Base-by-base conservation (phyloP, 2,797 vertebrate species). In the Pangasius sanitwongsei region DNA sequence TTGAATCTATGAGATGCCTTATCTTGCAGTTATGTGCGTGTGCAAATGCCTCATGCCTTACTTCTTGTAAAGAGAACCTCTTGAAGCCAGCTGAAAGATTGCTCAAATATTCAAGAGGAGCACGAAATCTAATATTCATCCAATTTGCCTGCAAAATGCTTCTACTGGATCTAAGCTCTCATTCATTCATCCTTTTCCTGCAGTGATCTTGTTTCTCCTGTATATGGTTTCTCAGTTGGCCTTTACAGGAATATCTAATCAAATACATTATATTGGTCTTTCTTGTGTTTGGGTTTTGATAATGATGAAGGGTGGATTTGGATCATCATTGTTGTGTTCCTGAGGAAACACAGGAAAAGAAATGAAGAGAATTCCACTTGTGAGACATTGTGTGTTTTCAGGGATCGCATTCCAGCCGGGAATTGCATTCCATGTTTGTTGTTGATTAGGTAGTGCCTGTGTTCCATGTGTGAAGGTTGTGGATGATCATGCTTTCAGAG, bases 41-140 rank as follows among this genome's bases (percentile, higher is more conserved):
- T 86, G 70, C 83, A 65, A 75, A 74, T 74, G 91, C 88, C 90
- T 67, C 67, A 44, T 87, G 88, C 85, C 78, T 92, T 86, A 93
- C 83, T 80, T 93, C 88, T 92, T 25, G 3, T 91, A 89, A 88
- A 91, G 65, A 86, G 78, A 89, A 90, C 74, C 92, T 91, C 91
- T 92, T 65, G 41, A 86, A 91, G 86, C 91, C 89, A 61, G 67
- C 55, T 91, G 92, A 92, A 95, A 95, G 94, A 95, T 95, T 94
- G 90, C 95, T 95, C 41, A 72, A 63, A 31, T 89, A 90, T 92
- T 92, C 53, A 72, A 83, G 87, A 91, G 89, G 50, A 94, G 91
- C 89, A 91, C 6, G 37, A 82, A 94, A 94, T 94, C 87, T 93
- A 94, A 94, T 94, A 93, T 95, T 94, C 20, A 94, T 94, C 90